A percentile compares a stretch with the other conserved stretches of the same genome.
Conservation (phyloP, 2,797 vertebrate genomes). For the Stomatorhinus walkeri region DNA sequence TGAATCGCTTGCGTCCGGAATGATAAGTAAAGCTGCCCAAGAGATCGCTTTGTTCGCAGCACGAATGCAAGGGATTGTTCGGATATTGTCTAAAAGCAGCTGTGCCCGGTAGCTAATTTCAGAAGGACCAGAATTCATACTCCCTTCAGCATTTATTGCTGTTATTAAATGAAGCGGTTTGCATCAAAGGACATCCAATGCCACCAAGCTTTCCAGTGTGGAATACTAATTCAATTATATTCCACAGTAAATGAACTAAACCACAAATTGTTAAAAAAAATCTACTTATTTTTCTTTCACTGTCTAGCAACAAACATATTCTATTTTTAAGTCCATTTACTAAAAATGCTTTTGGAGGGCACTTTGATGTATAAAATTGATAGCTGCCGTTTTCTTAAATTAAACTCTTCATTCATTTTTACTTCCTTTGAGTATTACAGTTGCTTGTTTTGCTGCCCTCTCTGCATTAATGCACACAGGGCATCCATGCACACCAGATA, state of each 20-base stretch:
- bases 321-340: neutral
- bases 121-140: neutral
- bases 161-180: neutral
- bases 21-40: neutral
- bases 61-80: neutral
- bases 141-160: neutral
- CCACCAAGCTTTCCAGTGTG: neutral
- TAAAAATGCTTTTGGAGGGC: neutral
- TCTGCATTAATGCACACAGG: neutral
- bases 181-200: conserved; percentile 8
- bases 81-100: neutral
- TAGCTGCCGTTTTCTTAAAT: neutral
- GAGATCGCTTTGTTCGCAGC: neutral
- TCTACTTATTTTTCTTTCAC: neutral
- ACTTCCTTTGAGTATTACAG: neutral
- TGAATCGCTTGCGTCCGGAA: neutral
- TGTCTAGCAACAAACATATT: neutral
- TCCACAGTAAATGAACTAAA: conserved; percentile 4
- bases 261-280: neutral
- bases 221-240: conserved; percentile 1
- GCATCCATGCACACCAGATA: neutral
- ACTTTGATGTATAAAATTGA: neutral
- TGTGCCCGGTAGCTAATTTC: neutral
- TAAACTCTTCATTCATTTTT: neutral
- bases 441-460: neutral